Percentiles rank a stretch among this genome's conserved stretches.
These are phyloP conservation scores for Ctenoplectra terminalis DNA, from an alignment of 1,140 invertebrate species.

Conservation along the genomic window DNA sequence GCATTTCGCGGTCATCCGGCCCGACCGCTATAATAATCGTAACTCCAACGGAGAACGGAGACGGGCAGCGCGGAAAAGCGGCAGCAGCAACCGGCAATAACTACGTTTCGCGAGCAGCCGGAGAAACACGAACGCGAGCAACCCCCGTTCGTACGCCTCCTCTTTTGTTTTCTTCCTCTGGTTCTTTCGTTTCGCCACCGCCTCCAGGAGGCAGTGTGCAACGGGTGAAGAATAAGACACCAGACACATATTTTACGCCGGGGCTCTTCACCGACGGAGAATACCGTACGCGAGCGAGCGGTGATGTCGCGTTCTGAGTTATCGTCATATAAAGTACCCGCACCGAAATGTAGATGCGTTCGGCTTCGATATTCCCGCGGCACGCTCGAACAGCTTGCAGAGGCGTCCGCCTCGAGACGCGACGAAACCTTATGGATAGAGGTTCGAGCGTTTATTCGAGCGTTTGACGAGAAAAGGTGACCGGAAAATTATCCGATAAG, in stretches of 20 bases:
- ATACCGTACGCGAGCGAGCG: slow-evolving; percentile 62
- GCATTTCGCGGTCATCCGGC: slow-evolving; percentile 75
- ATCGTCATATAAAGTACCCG: slow-evolving; percentile 77
- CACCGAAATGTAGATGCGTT: slow-evolving; percentile 72
- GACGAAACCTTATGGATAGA: not conserved
- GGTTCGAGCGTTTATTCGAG: not conserved
- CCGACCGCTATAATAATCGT: slow-evolving; percentile 76
- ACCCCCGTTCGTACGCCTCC: slow-evolving; percentile 27
- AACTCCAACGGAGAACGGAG: slow-evolving; percentile 65
- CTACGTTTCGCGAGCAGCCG: slow-evolving; percentile 47
- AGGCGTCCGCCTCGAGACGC: not conserved
- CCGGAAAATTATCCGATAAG: too few species aligned
- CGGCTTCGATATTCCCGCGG: slow-evolving; percentile 49
- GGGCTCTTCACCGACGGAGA: slow-evolving; percentile 69
- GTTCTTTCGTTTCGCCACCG: slow-evolving; percentile 47
- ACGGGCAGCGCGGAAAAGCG: slow-evolving; percentile 31
- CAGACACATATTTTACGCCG: slow-evolving; percentile 80
- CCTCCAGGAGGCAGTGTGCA: slow-evolving; percentile 60
- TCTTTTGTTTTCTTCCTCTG: slow-evolving; percentile 50
- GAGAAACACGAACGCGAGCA: slow-evolving; percentile 44
- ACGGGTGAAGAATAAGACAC: slow-evolving; percentile 82
- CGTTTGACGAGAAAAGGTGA: not conserved
- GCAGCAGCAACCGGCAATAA: slow-evolving; percentile 44
- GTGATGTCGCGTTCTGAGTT: slow-evolving; percentile 74
- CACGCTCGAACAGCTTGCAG: not conserved